Percentiles rank a stretch among this genome's conserved stretches.
Evolutionary conservation across 2,113 vertebrate genomes (phyloP).

Genomic region (Ceuthmochares aereus): DNA sequence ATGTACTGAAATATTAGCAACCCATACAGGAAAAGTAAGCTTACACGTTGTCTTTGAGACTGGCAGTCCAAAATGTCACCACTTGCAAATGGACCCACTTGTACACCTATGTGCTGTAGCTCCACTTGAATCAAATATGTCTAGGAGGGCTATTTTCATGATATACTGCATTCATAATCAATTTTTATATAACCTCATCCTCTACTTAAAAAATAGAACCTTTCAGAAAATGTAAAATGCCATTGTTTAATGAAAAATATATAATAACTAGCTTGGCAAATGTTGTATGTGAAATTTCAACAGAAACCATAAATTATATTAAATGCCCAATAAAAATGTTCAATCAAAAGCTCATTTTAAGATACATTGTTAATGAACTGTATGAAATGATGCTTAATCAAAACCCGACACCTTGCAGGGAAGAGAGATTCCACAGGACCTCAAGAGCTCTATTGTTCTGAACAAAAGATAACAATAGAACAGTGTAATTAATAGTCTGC

Average conservation of each 20-base stretch:
- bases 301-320: slow-evolving; percentile 79
- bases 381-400: slow-evolving; percentile 81
- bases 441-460: slow-evolving; percentile 73
- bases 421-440: slow-evolving; percentile 69
- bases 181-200: slow-evolving; percentile 51
- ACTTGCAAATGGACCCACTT: background rate
- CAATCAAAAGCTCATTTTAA: slow-evolving; percentile 83
- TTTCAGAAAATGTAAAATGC: slow-evolving; percentile 52
- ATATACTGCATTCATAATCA: slow-evolving; percentile 64
- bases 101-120: background rate
- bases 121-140: slow-evolving; percentile 32
- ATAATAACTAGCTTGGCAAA: slow-evolving; percentile 70
- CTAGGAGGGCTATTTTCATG: slow-evolving; percentile 31
- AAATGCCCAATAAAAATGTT: slow-evolving; percentile 83
- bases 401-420: slow-evolving; percentile 66
- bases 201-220: slow-evolving; percentile 26
- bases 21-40: background rate
- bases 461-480: slow-evolving; percentile 76
- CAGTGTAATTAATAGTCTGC: slow-evolving; percentile 76
- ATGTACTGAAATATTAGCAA: background rate
- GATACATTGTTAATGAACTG: slow-evolving; percentile 82
- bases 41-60: background rate
- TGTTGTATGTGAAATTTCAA: slow-evolving; percentile 76
- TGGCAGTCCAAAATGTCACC: background rate
- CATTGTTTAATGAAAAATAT: slow-evolving; percentile 74